Percentiles rank a stretch among this genome's conserved stretches.
These are phyloP conservation scores for Mystacides longicornis DNA, from an alignment of 2,888 invertebrate genomes.

Conservation along the genomic window DNA sequence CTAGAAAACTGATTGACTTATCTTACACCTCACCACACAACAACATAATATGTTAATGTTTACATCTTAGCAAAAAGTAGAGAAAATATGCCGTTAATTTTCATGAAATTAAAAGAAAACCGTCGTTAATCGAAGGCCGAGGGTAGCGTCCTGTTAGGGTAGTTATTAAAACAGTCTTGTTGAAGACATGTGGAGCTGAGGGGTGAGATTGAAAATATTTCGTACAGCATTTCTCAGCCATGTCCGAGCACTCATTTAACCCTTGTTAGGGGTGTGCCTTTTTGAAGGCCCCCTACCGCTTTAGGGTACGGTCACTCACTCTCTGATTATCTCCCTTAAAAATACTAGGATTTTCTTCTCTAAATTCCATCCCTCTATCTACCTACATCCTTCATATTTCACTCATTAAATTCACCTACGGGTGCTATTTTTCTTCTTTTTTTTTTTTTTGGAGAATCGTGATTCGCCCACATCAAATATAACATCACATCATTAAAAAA, in stretches of 20 bases:
- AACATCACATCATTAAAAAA: no score
- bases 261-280: slow-evolving; percentile 20
- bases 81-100: no score
- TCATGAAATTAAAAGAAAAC: no score
- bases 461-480: no score
- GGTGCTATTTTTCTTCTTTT: no score
- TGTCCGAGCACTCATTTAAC: slow-evolving; percentile 21
- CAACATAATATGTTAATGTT: no score
- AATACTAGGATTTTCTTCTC: slow-evolving; percentile 3
- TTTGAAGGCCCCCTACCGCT: slow-evolving; percentile 14
- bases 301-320: slow-evolving; percentile 4
- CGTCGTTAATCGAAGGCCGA: no score
- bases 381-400: not conserved
- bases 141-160: not conserved
- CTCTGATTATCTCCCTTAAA: slow-evolving; percentile 7
- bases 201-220: slow-evolving; percentile 12
- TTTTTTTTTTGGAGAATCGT: no score
- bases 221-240: slow-evolving; percentile 19
- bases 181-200: slow-evolving; percentile 5
- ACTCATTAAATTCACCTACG: no score
- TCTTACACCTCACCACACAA: no score
- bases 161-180: not conserved
- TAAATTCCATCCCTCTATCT: not conserved
- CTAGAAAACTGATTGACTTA: no score
- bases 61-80: no score